Evolutionary conservation across 2,888 invertebrate species (phyloP).

Genomic region (Nudaria mundana): DNA sequence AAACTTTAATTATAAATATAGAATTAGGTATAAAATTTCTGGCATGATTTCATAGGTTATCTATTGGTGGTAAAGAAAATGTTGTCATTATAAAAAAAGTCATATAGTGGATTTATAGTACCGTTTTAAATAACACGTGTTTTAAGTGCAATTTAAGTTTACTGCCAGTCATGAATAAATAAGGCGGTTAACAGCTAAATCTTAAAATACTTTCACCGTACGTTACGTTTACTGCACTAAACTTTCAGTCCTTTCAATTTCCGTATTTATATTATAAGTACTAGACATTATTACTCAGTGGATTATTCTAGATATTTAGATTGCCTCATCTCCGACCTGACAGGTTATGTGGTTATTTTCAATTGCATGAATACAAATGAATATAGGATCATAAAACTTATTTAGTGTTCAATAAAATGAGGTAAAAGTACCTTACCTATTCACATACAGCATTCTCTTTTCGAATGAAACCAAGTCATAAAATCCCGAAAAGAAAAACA

Average conservation of each 20-base stretch:
- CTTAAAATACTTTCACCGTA: constrained; percentile 39
- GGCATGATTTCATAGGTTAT: no score
- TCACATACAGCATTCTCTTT: constrained; percentile 24
- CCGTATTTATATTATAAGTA: constrained; percentile 26
- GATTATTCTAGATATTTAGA: constrained; percentile 13
- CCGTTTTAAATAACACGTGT: no score
- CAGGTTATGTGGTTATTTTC: constrained; percentile 13
- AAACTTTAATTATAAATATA: no score
- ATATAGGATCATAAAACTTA: constrained; percentile 19
- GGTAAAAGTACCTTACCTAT: constrained; percentile 28
- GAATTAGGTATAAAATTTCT: no score
- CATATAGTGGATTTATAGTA: constrained; percentile 24
- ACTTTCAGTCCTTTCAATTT: constrained; percentile 32
- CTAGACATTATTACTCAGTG: constrained; percentile 11
- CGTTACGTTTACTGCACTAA: constrained; percentile 35
- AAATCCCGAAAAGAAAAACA: no score
- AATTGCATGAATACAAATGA: no score
- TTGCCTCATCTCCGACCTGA: constrained; percentile 13
- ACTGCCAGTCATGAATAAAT: constrained; percentile 37
- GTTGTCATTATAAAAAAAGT: no score
- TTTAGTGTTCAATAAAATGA: constrained; percentile 9
- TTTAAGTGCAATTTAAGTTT: constrained; percentile 37
- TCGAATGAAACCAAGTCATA: no score
- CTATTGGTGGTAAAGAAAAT: no score
- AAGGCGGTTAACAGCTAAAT: constrained; percentile 35